Conservation (phyloP, 2,113 vertebrate genomes). For the Sula dactylatra region DNA sequence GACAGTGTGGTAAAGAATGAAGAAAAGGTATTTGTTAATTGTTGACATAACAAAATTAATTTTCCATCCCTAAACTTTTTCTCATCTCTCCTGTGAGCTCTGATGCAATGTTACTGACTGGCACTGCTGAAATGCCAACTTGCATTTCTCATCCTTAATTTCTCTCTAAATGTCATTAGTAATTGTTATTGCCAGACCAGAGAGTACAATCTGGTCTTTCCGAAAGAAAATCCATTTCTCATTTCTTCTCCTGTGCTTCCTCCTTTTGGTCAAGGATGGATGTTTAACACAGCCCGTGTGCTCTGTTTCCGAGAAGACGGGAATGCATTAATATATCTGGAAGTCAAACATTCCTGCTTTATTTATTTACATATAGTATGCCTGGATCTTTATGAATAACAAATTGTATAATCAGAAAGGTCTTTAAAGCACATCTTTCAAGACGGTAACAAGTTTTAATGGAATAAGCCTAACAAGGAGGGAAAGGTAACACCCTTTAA, state of each 20-base stretch:
- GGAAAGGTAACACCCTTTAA: neutral
- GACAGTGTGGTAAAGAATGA: constrained; percentile 8
- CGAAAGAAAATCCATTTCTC: constrained; percentile 48
- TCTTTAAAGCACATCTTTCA: neutral
- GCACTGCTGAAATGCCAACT: constrained; percentile 77
- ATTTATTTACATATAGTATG: neutral
- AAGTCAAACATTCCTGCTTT: neutral
- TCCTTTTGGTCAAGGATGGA: constrained; percentile 12
- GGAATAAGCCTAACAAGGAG: neutral
- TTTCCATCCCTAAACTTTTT: constrained; percentile 60
- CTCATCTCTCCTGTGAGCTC: constrained; percentile 54
- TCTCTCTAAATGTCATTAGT: constrained; percentile 82
- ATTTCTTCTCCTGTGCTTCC: constrained; percentile 18
- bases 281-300: neutral
- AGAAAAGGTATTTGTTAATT: constrained; percentile 43
- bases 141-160: constrained; percentile 80
- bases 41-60: constrained; percentile 77
- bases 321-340: neutral
- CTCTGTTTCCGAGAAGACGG: neutral
- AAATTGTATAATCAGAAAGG: neutral
- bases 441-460: neutral
- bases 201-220: constrained; percentile 53
- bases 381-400: neutral
- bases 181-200: constrained; percentile 76
- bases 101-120: constrained; percentile 64